These are phyloP conservation scores for Dryoscopus gambensis DNA, from an alignment of 2,113 vertebrate genomes.

Conservation along the genomic window DNA sequence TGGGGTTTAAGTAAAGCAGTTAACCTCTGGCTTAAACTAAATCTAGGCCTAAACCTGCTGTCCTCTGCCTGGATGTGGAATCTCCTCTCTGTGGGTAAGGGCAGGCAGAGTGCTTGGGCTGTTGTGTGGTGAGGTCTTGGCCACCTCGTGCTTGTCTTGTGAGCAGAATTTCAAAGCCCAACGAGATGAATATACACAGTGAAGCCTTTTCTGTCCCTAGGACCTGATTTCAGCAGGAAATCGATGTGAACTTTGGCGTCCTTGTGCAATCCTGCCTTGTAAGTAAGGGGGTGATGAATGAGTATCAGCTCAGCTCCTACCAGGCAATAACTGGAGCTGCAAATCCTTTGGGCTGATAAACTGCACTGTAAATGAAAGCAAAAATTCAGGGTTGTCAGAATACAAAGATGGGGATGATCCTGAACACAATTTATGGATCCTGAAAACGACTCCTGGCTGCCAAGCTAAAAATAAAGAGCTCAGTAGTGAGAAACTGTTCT, in stretches of 20 bases:
- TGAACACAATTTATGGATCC: neutral
- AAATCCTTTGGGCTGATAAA: neutral
- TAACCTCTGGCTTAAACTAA: neutral
- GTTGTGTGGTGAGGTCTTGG: neutral
- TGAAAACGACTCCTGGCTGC: neutral
- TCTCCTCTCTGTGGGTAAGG: neutral
- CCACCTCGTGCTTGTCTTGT: rapidly evolving
- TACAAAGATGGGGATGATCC: neutral
- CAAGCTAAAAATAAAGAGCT: neutral
- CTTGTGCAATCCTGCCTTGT: neutral
- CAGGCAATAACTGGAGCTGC: neutral
- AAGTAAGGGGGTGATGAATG: neutral
- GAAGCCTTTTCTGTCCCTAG: neutral
- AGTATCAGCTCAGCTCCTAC: neutral
- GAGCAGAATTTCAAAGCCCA: neutral
- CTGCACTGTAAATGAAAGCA: neutral
- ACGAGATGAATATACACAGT: neutral
- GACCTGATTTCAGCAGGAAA: neutral
- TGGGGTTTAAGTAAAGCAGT: neutral
- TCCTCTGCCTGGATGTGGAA: neutral
- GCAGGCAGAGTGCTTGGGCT: neutral
- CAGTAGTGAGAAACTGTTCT: neutral
- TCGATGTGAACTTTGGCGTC: neutral
- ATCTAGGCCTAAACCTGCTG: neutral
- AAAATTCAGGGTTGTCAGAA: neutral